Evolutionary conservation across 2,113 vertebrate genomes (phyloP).

Genomic region (Aspidoscelis tigris): DNA sequence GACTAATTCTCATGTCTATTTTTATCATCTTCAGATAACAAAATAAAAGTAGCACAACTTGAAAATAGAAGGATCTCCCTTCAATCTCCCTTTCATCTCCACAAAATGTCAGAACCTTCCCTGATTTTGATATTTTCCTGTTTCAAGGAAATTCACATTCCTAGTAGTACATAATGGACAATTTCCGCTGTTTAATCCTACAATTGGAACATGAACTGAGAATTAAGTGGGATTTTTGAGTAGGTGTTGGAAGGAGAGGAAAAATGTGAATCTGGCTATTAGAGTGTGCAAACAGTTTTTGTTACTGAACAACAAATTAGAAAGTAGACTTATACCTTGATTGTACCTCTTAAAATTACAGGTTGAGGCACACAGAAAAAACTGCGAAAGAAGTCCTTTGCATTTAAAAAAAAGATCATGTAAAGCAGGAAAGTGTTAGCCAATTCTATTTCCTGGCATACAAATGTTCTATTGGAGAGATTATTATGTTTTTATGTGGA

Average conservation of each 20-base stretch:
- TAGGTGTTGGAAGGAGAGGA: too few relatives aligned
- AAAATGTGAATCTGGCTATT: background rate
- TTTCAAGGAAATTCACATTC: conserved; percentile 52
- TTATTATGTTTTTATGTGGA: background rate
- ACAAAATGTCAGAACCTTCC: conserved; percentile 47
- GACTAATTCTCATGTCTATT: conserved; percentile 37
- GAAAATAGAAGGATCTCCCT: conserved; percentile 25
- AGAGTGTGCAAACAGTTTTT: background rate
- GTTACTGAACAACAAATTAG: background rate
- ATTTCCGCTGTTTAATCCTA: conserved; percentile 20
- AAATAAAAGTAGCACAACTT: conserved; percentile 50
- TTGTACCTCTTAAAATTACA: background rate
- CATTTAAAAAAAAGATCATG: background rate
- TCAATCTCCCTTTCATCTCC: background rate
- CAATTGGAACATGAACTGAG: conserved; percentile 16
- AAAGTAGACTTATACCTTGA: background rate
- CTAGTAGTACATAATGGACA: conserved; percentile 24
- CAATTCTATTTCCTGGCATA: background rate
- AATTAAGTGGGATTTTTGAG: conserved; percentile 5
- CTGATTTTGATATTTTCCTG: conserved; percentile 42
- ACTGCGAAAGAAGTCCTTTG: too few relatives aligned
- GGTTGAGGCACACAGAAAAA: background rate
- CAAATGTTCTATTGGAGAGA: too few relatives aligned
- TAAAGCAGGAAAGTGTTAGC: background rate
- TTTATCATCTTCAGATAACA: conserved; percentile 42